Conservation (phyloP, 2,888 invertebrate genomes). For the Caenorhabditis macrosperma region DNA sequence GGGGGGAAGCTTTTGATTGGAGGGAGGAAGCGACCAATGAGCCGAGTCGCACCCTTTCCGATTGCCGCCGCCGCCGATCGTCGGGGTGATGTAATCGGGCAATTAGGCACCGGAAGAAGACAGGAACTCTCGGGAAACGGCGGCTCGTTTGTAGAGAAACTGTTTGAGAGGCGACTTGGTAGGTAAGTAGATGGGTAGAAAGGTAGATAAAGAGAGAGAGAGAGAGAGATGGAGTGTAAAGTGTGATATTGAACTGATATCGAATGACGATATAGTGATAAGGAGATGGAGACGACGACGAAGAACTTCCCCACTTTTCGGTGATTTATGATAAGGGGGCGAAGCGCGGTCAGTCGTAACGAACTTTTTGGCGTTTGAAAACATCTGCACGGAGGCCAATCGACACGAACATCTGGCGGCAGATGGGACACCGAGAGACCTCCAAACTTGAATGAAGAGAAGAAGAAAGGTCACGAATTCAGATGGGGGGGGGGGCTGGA, state of each 20-base stretch:
- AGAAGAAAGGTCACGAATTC: conserved; percentile 42
- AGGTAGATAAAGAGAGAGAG: neutral
- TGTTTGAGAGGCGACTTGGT: neutral
- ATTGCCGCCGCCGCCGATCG: neutral
- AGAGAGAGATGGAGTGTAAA: no score
- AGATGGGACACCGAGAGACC: conserved; percentile 18
- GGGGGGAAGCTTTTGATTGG: conserved; percentile 40
- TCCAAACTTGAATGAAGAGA: neutral
- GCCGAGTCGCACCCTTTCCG: conserved; percentile 17
- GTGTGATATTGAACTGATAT: neutral
- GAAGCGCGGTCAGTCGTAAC: no score
- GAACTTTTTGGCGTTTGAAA: no score
- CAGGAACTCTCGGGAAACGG: no score
- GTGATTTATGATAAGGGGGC: no score
- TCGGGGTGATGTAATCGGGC: conserved; percentile 30
- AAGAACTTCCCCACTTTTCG: no score
- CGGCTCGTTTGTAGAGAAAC: neutral
- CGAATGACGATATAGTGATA: no score
- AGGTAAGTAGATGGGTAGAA: neutral
- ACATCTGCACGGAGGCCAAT: neutral
- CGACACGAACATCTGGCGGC: conserved; percentile 48
- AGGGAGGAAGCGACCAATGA: conserved; percentile 38
- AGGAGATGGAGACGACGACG: no score
- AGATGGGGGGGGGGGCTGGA: neutral
- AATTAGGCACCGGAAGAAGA: conserved; percentile 30